Evolutionary conservation across 2,888 invertebrate genomes (phyloP), one percentile per base, ranked within the genome.

Genomic region (Sesamia inferens): DNA sequence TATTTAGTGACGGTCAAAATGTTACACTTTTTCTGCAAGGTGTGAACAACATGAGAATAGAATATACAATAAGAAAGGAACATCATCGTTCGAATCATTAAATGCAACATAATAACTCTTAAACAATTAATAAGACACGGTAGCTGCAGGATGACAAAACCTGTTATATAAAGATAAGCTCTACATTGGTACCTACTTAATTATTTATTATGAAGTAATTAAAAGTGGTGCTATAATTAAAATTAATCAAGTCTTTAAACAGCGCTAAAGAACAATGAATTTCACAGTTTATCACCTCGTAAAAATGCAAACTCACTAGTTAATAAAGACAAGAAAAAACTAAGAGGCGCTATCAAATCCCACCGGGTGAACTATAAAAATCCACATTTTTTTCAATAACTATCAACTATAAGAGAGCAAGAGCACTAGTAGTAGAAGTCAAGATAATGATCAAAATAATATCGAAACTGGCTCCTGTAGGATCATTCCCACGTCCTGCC

Each of bases 401-500:
- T 22, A 54, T n/a, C 16, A 68, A 39, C 24, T 13, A n/a, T n/a
- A 68, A 67, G 31, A 71, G 69, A 39, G 42, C 48, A 47, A 51
- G n/a, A 57, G 19, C 31, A 39, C 39, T 59, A 47, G 48, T 55
- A 16, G 24, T 4, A 58, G 59, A 71, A 69, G 11, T 58, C 44
- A 16, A 76, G 81, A 84, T 80, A 75, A 66, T 79, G 42, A 80
- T 84, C 83, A 22, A 71, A 71, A 61, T 79, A 65, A 76, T 81
- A 76, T 70, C 51, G 31, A 70, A 74, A 81, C 81, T 76, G 79
- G 85, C 81, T 78, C 81, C 83, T 66, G 59, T 64, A 74, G 78
- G 81, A 83, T 82, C 85, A 80, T 82, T 82, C 76, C 82, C 77
- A 81, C 83, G 85, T 86, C 84, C 86, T 80, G 78, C 66, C 66